Evolutionary conservation across 2,113 vertebrate genomes (phyloP), one percentile per base, ranked within the genome.

Genomic region (Cricetomys ansorgei): DNA sequence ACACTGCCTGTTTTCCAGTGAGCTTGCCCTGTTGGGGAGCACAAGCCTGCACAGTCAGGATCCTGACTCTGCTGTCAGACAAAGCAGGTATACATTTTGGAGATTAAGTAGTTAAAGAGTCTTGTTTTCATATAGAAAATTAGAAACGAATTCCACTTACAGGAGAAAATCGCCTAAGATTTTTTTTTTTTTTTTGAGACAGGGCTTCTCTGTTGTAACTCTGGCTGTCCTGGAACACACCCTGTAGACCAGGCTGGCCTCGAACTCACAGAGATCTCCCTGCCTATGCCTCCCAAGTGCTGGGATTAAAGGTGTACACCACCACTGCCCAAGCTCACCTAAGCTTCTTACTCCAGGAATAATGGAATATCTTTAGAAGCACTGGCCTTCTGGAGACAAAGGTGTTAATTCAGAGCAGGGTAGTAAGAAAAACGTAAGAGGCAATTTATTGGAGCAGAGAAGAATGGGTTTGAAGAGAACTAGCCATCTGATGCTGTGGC

Each of bases 401-500:
- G 84, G 94, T 93, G 8, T 96, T 88, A 89, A 89, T 92, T 95
- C 69, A 95, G 79, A 94, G 45, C 62, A 93, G 55, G 79, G 19
- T 55, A 85, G 34, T 69, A 87, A 95, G 96, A 43, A 90, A 94
- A 95, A 86, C 83, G n/a, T 93, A 89, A 94, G 93, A 92, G 53
- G 77, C 70, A 94, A 50, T 95, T 97, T 97, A 89, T 92, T 96
- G 64, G 83, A 87, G 67, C 73, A 83, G 92, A 96, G 77, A 91
- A 48, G 81, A 92, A 29, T 0, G 1, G n/a, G 64, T 94, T 40
- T 79, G 64, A 43, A 93, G 92, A 94, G 84, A 89, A 62, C 21
- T 15, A 77, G 73, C 34, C 27, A 45, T 89, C 91, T 87, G 84
- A 90, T 93, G 95, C 93, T 89, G 93, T 91, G 79, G 48, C 34